Percentiles rank a stretch among this genome's conserved stretches.
Conservation (phyloP, 2,113 vertebrate genomes). For the Seriola quinqueradiata region DNA sequence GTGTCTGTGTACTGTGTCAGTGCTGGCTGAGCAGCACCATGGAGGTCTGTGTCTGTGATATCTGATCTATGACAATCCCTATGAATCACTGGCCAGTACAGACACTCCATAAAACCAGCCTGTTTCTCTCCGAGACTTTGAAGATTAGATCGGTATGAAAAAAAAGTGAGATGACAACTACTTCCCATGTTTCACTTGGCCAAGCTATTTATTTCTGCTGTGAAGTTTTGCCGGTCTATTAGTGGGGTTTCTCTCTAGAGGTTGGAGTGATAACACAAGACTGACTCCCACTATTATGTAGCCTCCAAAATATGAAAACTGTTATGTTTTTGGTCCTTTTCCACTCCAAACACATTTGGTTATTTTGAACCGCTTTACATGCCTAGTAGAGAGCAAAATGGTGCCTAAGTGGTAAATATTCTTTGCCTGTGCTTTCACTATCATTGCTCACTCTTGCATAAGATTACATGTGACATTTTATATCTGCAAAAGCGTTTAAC, state of each 20-base stretch:
- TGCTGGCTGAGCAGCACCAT: constrained; percentile 63
- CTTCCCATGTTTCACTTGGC: constrained; percentile 82
- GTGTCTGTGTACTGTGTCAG: constrained; percentile 45
- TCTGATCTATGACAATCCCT: constrained; percentile 73
- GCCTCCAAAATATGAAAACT: constrained; percentile 76
- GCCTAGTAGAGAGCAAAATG: constrained; percentile 56
- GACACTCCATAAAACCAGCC: constrained; percentile 69
- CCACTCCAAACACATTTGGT: constrained; percentile 73
- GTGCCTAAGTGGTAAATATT: constrained; percentile 55
- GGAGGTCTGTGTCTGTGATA: constrained; percentile 72
- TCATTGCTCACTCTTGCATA: constrained; percentile 9
- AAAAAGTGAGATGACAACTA: constrained; percentile 70
- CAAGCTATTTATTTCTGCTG: constrained; percentile 64
- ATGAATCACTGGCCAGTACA: constrained; percentile 72
- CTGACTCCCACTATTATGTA: constrained; percentile 71
- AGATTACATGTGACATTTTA: constrained; percentile 49
- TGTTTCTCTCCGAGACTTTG: constrained; percentile 71
- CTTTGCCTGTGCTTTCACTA: constrained; percentile 44
- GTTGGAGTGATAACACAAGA: constrained; percentile 76
- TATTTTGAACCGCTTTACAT: constrained; percentile 68
- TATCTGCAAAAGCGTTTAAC: constrained; percentile 53
- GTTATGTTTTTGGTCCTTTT: constrained; percentile 72
- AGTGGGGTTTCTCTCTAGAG: constrained; percentile 72
- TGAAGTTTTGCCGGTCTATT: constrained; percentile 68
- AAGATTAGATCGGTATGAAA: constrained; percentile 77